A percentile compares a stretch with the other conserved stretches of the same genome.
These are phyloP conservation scores for Danio tinwini DNA, from an alignment of 2,797 vertebrate genomes.

Conservation along the genomic window DNA sequence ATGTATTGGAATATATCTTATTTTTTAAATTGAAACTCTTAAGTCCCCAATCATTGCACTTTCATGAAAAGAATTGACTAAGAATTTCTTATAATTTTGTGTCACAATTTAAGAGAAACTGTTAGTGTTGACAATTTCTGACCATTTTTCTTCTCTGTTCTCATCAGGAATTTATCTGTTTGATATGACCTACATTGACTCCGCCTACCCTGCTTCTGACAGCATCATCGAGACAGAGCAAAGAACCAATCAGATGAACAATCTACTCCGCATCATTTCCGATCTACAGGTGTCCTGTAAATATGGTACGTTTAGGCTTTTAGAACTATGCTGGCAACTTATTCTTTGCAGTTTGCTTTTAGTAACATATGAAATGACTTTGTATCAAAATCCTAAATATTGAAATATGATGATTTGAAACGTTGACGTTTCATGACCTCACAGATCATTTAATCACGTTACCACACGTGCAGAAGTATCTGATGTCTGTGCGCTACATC, in stretches of 20 bases:
- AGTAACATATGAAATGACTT: no score
- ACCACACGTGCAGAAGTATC: conserved; percentile 88
- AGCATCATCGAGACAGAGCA: conserved; percentile 98
- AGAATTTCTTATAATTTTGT: background rate
- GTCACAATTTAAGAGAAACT: background rate
- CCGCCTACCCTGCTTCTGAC: conserved; percentile 95
- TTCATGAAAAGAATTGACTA: background rate
- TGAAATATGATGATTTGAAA: background rate
- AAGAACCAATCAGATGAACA: conserved; percentile 98
- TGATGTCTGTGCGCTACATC: conserved; percentile 90
- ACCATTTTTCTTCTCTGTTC: conserved; percentile 19
- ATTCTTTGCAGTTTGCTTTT: no score
- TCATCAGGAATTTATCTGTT: conserved; percentile 91
- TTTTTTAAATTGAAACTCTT: background rate
- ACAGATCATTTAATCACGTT: conserved; percentile 84
- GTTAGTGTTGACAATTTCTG: background rate
- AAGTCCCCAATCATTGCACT: background rate
- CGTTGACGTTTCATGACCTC: background rate
- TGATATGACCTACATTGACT: conserved; percentile 98
- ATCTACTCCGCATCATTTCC: conserved; percentile 92
- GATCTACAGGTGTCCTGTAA: conserved; percentile 95
- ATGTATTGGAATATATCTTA: no score
- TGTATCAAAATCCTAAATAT: no score
- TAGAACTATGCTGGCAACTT: background rate
- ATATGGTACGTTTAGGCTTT: conserved; percentile 78